A percentile compares a stretch with the other conserved stretches of the same genome.
Conservation (phyloP, 2,888 invertebrate genomes). For the Idaea straminata region DNA sequence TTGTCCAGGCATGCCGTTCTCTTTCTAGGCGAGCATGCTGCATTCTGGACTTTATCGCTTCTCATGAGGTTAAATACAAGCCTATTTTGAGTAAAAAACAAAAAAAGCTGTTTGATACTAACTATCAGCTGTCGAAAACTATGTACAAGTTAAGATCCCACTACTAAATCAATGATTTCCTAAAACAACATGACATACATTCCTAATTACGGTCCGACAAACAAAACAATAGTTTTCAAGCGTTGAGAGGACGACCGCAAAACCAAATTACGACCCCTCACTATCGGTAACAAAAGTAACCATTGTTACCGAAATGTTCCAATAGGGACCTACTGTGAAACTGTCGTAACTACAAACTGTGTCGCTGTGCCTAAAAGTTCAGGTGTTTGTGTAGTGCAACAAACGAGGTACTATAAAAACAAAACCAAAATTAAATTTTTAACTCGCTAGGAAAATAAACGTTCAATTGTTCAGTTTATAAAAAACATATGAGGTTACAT, state of each 20-base stretch:
- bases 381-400: not conserved
- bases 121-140: not conserved
- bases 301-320: slow-evolving; percentile 31
- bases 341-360: not conserved
- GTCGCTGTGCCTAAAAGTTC: not conserved
- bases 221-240: slow-evolving; percentile 54
- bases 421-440: too few species aligned
- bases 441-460: not conserved
- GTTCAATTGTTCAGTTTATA: not conserved
- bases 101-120: too few species aligned
- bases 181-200: slow-evolving; percentile 47
- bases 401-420: too few species aligned
- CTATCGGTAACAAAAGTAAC: slow-evolving; percentile 54
- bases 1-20: too few species aligned
- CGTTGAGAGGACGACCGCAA: slow-evolving; percentile 52
- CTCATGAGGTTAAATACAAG: too few species aligned
- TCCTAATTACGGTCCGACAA: slow-evolving; percentile 52
- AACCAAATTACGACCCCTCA: slow-evolving; percentile 54
- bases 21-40: too few species aligned
- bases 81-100: too few species aligned
- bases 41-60: too few species aligned
- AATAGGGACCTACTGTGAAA: slow-evolving; percentile 4
- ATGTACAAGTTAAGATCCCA: not conserved
- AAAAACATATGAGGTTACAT: too few species aligned
- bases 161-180: slow-evolving; percentile 16